phyloP scores from a whole-genome alignment of 2,797 vertebrate species.

The Trematomus bernacchii region DNA sequence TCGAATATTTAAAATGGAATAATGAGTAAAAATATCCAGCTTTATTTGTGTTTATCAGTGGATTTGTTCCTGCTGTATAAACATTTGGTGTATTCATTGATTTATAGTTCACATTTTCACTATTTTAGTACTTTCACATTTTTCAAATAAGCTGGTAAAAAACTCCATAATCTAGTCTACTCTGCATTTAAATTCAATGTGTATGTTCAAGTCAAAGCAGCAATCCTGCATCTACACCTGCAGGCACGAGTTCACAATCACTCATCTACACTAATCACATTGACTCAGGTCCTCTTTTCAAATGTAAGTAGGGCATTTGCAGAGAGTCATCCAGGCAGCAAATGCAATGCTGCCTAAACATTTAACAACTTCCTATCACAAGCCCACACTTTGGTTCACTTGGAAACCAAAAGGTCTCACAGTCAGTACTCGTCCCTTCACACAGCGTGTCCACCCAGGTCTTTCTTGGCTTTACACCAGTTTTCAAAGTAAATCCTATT shows the following conservation, averaged over 20 bases:
- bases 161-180: background rate
- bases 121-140: background rate
- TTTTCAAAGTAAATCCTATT: background rate
- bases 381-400: background rate
- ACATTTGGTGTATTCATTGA: background rate
- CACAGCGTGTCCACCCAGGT: slow-evolving; percentile 10
- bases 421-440: background rate
- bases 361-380: slow-evolving; percentile 19
- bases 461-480: slow-evolving; percentile 17
- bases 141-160: background rate
- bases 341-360: background rate
- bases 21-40: background rate
- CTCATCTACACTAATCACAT: background rate
- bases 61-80: background rate
- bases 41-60: background rate
- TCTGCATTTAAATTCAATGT: background rate
- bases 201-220: background rate
- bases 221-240: background rate
- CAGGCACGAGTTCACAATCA: background rate
- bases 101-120: background rate
- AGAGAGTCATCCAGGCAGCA: slow-evolving; percentile 15
- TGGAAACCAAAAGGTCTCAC: background rate
- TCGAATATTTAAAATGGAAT: background rate
- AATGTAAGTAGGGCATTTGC: background rate
- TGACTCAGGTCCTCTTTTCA: background rate